Conservation (phyloP, 2,888 invertebrate genomes). For the Leucozona laternaria region DNA sequence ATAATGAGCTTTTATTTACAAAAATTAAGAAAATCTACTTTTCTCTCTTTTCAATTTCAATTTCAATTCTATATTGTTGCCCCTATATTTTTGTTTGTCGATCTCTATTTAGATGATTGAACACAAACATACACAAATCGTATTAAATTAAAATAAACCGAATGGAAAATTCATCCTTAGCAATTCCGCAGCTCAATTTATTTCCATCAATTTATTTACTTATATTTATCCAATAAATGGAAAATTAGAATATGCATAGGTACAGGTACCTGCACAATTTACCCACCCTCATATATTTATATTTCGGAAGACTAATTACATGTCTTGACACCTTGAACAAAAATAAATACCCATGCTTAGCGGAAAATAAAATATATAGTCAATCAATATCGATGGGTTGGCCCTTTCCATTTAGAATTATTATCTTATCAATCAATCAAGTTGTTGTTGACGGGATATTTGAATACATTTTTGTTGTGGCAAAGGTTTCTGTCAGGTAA, state of each 20-base stretch:
- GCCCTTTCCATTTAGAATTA: not conserved
- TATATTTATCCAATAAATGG: conserved; percentile 16
- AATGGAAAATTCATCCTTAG: conserved; percentile 9
- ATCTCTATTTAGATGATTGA: not conserved
- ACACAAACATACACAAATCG: not conserved
- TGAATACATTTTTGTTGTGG: not conserved
- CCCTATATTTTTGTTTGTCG: not conserved
- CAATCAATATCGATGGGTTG: not conserved
- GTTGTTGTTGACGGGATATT: conserved; percentile 5
- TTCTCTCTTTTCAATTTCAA: not conserved
- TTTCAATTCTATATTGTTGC: too few relatives aligned
- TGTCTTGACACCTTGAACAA: conserved; percentile 1
- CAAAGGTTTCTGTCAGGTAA: not conserved
- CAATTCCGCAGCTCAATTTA: conserved; percentile 2
- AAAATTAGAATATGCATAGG: conserved; percentile 12
- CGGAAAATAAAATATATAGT: not conserved
- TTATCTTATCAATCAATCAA: conserved; percentile 36
- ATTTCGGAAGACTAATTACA: conserved; percentile 9
- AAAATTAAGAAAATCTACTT: not conserved
- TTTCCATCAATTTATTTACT: conserved; percentile 13
- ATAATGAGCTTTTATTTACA: not conserved
- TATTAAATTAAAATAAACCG: not conserved
- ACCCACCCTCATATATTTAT: conserved; percentile 4
- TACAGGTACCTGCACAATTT: not conserved
- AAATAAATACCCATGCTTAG: conserved; percentile 12